Percentiles rank a stretch among this genome's conserved stretches.
Conservation (phyloP, 2,797 vertebrate species). For the Gallinago stenura region DNA sequence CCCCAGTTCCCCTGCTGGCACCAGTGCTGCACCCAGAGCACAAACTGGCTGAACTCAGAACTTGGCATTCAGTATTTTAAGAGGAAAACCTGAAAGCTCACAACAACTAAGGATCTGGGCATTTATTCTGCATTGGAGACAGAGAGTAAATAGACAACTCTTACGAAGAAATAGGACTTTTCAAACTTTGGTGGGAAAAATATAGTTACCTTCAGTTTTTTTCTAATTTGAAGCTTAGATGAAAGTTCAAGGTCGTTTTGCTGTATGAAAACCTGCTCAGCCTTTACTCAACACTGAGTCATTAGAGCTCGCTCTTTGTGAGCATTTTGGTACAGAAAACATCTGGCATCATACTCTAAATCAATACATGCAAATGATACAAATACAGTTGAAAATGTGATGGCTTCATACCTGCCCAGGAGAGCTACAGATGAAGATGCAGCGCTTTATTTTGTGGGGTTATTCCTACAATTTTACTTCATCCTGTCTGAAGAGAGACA, state of each 20-base stretch:
- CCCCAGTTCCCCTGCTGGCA: neutral
- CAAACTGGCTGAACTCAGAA: neutral
- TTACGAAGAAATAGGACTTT: neutral
- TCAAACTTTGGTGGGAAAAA: neutral
- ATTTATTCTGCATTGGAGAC: rapidly evolving
- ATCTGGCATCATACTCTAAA: neutral
- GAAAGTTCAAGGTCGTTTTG: neutral
- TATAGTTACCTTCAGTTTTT: rapidly evolving
- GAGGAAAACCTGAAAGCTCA: neutral
- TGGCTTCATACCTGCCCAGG: neutral
- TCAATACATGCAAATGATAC: neutral
- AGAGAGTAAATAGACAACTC: neutral
- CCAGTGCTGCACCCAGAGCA: neutral
- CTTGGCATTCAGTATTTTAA: rapidly evolving
- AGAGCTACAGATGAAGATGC: neutral
- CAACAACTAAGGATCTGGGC: rapidly evolving
- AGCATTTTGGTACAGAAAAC: neutral
- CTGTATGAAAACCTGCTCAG: neutral
- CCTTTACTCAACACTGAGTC: neutral
- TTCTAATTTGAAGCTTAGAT: neutral
- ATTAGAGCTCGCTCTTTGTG: neutral
- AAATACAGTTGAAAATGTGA: neutral
- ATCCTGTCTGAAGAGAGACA: neutral
- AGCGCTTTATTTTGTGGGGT: neutral
- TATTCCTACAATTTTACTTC: neutral